Conservation (phyloP, 2,113 vertebrate species). For the Rhea americana region DNA sequence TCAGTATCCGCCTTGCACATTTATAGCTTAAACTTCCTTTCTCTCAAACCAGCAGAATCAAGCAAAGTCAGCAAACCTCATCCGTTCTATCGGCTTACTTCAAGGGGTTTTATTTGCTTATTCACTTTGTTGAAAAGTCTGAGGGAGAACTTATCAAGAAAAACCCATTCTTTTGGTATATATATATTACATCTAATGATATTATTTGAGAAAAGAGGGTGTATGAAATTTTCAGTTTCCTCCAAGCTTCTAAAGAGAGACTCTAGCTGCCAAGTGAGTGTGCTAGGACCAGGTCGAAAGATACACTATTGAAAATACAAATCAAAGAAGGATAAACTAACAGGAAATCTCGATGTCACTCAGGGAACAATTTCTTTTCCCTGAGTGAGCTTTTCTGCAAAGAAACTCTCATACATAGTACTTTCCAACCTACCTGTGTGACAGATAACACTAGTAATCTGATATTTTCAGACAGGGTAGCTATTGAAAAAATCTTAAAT, state of each 20-base stretch:
- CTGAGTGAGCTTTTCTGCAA: background rate
- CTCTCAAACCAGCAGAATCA: background rate
- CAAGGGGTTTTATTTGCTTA: background rate
- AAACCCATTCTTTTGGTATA: background rate
- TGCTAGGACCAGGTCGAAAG: background rate
- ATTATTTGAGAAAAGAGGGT: background rate
- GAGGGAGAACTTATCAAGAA: background rate
- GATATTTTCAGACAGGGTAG: background rate
- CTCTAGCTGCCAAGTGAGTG: background rate
- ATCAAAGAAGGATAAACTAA: background rate
- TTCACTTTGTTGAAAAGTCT: background rate
- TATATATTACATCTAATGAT: background rate
- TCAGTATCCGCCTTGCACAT: background rate
- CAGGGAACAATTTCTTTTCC: constrained; percentile 14
- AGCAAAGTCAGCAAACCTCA: background rate
- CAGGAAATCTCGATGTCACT: background rate
- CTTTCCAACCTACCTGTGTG: background rate
- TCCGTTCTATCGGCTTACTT: background rate
- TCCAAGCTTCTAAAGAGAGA: background rate
- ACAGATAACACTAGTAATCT: constrained; percentile 29
- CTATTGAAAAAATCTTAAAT: background rate
- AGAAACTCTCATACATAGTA: background rate
- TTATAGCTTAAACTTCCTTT: background rate
- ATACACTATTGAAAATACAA: background rate
- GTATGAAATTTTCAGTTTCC: background rate